Evolutionary conservation across 1,140 invertebrate species (phyloP), one percentile per base, ranked within the genome.

Genomic region (Zaprionus inermis): DNA sequence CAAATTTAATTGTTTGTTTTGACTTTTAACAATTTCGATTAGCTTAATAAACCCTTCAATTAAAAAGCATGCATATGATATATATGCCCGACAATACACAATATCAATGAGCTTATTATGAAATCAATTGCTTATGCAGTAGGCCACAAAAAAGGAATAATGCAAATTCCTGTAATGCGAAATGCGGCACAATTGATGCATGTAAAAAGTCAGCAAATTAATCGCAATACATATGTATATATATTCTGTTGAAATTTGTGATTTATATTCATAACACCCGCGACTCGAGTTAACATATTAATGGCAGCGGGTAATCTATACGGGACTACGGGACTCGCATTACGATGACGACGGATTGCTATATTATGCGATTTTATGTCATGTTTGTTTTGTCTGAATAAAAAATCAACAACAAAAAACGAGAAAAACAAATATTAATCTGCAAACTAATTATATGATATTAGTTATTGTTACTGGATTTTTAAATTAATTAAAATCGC

Each of bases 401-500:
- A 16, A 12, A 30, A 30, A 38, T 41, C 44, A 61, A 28, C 5
- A 28, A 28, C 3, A 28, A 28, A 28, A 0, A 28, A 28, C 24
- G 5, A 28, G 0, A 28, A 28, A 16, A 60, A 56, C 38, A 61
- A 20, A 69, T 38, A 56, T 68, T 73, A 73, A 73, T 73, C 66
- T 51, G 10, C 51, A 30, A 46, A 56, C 66, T 61, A 61, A 69
- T 73, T 56, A 73, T 61, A 32, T 34, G 16, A 60, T 36, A 60
- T 44, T 36, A 51, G 16, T 9, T 18, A 61, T 66, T 59, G n/a
- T 24, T 66, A 14, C 46, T 66, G 57, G 61, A 20, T 65, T 66
- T 65, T 57, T 24, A 72, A 81, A 80, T 72, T 79, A 83, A 76
- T 83, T 79, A 79, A 71, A 68, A 56, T 28, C 34, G 46, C n/a